Evolutionary conservation across 2,113 vertebrate species (phyloP), one percentile per base, ranked within the genome.

Genomic region (Corythornis madagascariensis): DNA sequence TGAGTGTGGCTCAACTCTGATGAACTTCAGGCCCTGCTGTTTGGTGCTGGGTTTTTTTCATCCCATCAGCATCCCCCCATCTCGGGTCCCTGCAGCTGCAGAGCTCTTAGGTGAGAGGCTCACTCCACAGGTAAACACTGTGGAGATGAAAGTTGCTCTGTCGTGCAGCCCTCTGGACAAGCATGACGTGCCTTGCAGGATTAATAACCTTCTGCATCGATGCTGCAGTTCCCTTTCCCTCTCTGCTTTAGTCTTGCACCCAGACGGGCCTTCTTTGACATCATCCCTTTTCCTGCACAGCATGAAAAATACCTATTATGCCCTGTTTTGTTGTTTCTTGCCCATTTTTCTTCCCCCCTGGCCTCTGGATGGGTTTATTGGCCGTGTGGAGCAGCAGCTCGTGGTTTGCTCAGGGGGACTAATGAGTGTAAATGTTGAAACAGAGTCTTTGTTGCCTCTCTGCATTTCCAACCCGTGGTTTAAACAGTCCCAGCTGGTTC

Each of bases 341-440:
- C 20, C 18, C 4, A 0, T 33, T 87, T 71, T 53, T 45, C 28
- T 61, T 64, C 13, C 16, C 16, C 0, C 2, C 13, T 0, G 0
- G 31, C 31, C 38, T 42, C 72, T 15, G 33, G 25, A 35, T 47
- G 52, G 21, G 26, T 64, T 53, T 38, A n/a, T 25, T 22, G n/a
- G 55, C 79, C 7, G 4, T 6, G 35, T 83, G 63, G 63, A 85
- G 38, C 22, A 1, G 2, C 11, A 25, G 28, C 42, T 47, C n/a
- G 42, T 7, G 0, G 10, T 85, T 85, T 77, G 56, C 52, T 66
- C 86, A 5, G 42, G 18, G 45, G n/a, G 72, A 25, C 20, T 77
- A 11, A 55, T 47, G 6, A 55, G 20, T 9, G 16, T 29, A 20
- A 80, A 73, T 64, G 22, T 48, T 26, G 9, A 16, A 67, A 28